phyloP scores from a whole-genome alignment of 2,113 vertebrate species.

The Scatophagus argus region DNA sequence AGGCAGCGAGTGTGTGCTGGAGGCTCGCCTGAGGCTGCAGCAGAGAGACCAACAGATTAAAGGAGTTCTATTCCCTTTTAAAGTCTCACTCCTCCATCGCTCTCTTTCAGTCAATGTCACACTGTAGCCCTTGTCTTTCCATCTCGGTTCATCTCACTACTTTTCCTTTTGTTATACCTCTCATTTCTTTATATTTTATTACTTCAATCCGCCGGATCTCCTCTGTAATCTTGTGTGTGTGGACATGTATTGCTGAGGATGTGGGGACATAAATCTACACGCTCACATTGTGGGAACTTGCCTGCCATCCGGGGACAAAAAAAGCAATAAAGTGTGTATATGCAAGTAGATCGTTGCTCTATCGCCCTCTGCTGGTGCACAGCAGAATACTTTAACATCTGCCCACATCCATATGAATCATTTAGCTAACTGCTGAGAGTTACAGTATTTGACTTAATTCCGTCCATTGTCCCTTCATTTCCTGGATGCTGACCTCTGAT shows the following conservation, averaged over 20 bases:
- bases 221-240: constrained; percentile 6
- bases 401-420: not conserved
- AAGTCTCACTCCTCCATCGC: constrained; percentile 40
- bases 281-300: too few relatives aligned
- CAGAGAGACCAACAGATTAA: constrained; percentile 62
- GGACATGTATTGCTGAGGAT: too few relatives aligned
- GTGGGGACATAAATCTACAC: too few relatives aligned
- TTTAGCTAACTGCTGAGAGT: not conserved
- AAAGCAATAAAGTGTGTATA: not conserved
- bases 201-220: not conserved
- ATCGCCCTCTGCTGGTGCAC: constrained; percentile 18
- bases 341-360: not conserved
- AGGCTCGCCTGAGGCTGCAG: constrained; percentile 68
- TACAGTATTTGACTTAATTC: not conserved
- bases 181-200: constrained; percentile 64
- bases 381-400: not conserved
- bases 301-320: too few relatives aligned
- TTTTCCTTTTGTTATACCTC: not conserved
- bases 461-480: not conserved
- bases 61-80: constrained; percentile 70
- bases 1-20: constrained; percentile 38
- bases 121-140: not conserved
- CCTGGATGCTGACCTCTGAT: not conserved
- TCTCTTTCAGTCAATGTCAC: constrained; percentile 36
- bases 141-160: not conserved